Conservation (phyloP, 23 tunicate species). For the Trididemnum nubilum region DNA sequence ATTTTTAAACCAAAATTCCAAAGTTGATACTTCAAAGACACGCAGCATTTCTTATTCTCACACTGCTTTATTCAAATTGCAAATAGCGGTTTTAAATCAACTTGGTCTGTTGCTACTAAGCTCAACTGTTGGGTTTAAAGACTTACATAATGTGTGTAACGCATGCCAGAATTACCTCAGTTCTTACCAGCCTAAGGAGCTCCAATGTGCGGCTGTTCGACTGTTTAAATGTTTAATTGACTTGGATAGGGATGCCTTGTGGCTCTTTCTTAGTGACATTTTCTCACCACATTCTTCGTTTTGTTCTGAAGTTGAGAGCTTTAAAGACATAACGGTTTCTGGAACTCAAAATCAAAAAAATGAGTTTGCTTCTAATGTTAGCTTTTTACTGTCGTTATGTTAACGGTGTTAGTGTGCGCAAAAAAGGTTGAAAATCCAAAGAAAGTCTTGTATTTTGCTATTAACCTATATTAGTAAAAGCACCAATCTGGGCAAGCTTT, state of each 20-base stretch:
- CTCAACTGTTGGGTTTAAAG: conserved; percentile 1
- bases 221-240: conserved; percentile 30
- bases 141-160: background rate
- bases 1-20: conserved; percentile 38
- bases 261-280: conserved; percentile 48
- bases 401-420: no score
- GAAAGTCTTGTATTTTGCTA: no score
- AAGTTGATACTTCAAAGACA: background rate
- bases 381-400: conserved; percentile 10
- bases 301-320: background rate
- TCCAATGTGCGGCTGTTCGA: conserved; percentile 51
- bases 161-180: conserved; percentile 30
- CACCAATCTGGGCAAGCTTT: no score
- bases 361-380: conserved; percentile 25
- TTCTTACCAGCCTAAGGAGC: background rate
- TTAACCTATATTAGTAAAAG: no score
- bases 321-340: background rate
- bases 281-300: background rate
- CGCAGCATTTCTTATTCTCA: background rate
- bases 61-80: conserved; percentile 43
- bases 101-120: conserved; percentile 32
- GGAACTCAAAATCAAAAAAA: background rate
- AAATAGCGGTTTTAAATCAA: conserved; percentile 1
- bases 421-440: no score
- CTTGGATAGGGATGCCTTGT: conserved; percentile 30